These are phyloP conservation scores for Chionomys nivalis DNA, from an alignment of 2,113 vertebrate species.

Conservation along the genomic window DNA sequence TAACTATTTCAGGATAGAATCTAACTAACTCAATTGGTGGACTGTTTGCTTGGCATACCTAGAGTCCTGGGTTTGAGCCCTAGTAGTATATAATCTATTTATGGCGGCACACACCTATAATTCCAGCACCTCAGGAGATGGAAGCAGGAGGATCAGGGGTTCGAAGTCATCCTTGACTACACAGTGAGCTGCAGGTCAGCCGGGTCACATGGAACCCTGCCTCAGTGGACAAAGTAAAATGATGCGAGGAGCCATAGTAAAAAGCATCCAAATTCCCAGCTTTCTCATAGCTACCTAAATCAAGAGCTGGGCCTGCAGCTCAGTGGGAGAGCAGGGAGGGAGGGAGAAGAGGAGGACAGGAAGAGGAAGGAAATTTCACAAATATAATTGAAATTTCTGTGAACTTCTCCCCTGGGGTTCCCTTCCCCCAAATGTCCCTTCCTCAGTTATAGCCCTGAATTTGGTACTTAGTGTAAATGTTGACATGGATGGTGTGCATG, in stretches of 20 bases:
- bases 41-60: not conserved
- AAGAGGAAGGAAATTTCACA: not conserved
- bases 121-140: not conserved
- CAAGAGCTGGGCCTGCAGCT: not conserved
- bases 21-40: not conserved
- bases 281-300: not conserved
- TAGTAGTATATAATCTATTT: too few relatives aligned
- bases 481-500: too few relatives aligned
- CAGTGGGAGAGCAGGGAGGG: not conserved
- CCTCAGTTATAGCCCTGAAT: not conserved
- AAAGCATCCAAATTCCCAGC: not conserved
- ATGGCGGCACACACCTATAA: not conserved
- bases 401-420: too few relatives aligned
- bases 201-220: not conserved
- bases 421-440: not conserved
- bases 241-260: not conserved
- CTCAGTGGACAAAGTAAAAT: not conserved
- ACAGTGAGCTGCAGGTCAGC: not conserved
- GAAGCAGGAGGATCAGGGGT: not conserved
- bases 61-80: not conserved
- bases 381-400: not conserved
- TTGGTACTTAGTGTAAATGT: not conserved
- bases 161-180: not conserved
- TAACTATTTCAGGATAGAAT: too few relatives aligned
- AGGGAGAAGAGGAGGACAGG: not conserved